phyloP scores from a whole-genome alignment of 2,113 vertebrate genomes.

The Chaetodon trifascialis region DNA sequence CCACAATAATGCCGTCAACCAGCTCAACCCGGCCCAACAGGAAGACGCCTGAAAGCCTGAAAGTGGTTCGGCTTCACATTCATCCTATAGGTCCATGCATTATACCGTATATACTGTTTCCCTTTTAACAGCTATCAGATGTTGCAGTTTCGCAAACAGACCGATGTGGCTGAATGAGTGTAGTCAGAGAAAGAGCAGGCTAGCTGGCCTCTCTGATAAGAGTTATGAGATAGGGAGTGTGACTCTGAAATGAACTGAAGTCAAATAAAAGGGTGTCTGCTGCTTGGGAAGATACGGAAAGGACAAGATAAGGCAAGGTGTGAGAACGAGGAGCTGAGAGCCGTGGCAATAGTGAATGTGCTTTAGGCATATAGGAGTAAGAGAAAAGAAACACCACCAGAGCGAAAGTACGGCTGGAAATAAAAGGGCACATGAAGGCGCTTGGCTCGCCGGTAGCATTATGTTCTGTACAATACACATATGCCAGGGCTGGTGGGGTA shows the following conservation, averaged over 20 bases:
- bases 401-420: conserved; percentile 7
- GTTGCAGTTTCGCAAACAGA: conserved; percentile 8
- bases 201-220: conserved; percentile 49
- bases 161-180: not conserved
- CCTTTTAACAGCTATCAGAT: conserved; percentile 25
- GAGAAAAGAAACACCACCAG: not conserved
- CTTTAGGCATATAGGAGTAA: conserved; percentile 13
- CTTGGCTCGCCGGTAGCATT: not conserved
- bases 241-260: conserved; percentile 46
- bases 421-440: conserved; percentile 17
- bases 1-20: conserved; percentile 24
- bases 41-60: not conserved
- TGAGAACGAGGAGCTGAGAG: conserved; percentile 37
- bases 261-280: conserved; percentile 38
- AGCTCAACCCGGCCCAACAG: not conserved
- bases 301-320: conserved; percentile 51
- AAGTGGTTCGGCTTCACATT: not conserved
- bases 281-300: conserved; percentile 6
- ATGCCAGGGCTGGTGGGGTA: not conserved
- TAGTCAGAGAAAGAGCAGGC: conserved; percentile 18
- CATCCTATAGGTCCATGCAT: not conserved
- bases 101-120: not conserved
- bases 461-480: not conserved
- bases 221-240: conserved; percentile 48
- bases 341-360: conserved; percentile 17